Evolutionary conservation across 2,888 invertebrate species (phyloP).

Genomic region (Noctuana brunneofusca): DNA sequence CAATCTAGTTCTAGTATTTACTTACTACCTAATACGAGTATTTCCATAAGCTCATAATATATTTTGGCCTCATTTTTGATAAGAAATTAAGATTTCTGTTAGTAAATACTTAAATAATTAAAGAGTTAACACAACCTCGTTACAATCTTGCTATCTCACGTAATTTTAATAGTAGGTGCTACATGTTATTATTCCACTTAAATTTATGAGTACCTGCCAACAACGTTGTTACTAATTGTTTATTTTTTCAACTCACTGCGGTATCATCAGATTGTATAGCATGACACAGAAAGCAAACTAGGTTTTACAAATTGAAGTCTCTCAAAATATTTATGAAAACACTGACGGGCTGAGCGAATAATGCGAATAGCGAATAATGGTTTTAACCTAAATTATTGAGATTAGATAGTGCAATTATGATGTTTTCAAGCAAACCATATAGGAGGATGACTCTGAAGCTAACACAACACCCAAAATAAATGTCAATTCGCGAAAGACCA

Average conservation of each 20-base stretch:
- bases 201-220: not conserved
- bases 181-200: not conserved
- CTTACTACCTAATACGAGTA: too few relatives aligned
- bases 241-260: not conserved
- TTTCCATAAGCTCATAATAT: not conserved
- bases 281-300: slow-evolving; percentile 14
- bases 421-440: not conserved
- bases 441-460: not conserved
- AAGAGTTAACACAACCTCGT: not conserved
- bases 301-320: slow-evolving; percentile 14
- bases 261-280: not conserved
- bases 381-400: slow-evolving; percentile 29
- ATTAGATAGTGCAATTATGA: slow-evolving; percentile 27
- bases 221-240: not conserved
- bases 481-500: too few relatives aligned
- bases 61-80: slow-evolving; percentile 5
- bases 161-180: not conserved
- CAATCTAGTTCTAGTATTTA: too few relatives aligned
- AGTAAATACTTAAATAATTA: not conserved
- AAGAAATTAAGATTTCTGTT: not conserved
- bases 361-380: slow-evolving; percentile 3
- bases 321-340: slow-evolving; percentile 18
- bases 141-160: not conserved
- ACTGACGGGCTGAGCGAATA: slow-evolving; percentile 5
- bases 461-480: not conserved